A percentile compares a stretch with the other conserved stretches of the same genome.
Evolutionary conservation across 1,140 invertebrate species (phyloP).

Genomic region (Danaus melanippus): DNA sequence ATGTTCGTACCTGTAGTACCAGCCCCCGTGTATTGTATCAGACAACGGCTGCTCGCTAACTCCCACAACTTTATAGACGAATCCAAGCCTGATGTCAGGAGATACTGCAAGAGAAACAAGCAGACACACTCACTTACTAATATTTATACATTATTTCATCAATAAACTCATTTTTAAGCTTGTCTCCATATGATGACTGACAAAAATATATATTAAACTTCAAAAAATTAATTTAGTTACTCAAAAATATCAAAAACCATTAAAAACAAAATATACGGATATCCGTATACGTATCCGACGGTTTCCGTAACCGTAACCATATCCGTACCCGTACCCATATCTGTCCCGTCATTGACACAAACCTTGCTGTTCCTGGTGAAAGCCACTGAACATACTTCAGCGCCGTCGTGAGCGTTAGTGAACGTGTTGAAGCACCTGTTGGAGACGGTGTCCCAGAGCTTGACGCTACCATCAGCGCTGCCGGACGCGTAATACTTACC

Average conservation of each 20-base stretch:
- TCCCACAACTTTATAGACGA: constrained; percentile 99
- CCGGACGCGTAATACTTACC: constrained; percentile 90
- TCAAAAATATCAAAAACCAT: neutral
- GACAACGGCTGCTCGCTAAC: constrained; percentile 93
- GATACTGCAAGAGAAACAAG: constrained; percentile 81
- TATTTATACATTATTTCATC: too few species aligned
- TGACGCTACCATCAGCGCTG: constrained; percentile 94
- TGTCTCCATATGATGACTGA: neutral
- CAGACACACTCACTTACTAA: constrained; percentile 4
- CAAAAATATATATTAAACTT: neutral
- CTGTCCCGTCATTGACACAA: constrained; percentile 15
- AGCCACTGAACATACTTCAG: constrained; percentile 93
- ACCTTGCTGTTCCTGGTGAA: constrained; percentile 99
- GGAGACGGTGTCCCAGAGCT: constrained; percentile 96
- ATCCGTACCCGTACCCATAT: too few species aligned
- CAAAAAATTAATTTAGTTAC: neutral
- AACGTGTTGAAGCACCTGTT: constrained; percentile 97
- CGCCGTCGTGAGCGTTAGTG: constrained; percentile 92
- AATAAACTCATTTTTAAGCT: too few species aligned
- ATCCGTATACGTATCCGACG: too few species aligned
- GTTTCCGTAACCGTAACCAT: too few species aligned
- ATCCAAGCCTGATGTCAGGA: constrained; percentile 96
- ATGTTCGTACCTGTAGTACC: constrained; percentile 85
- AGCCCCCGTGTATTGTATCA: constrained; percentile 96
- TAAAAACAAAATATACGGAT: neutral